Conservation (phyloP, 1,140 invertebrate genomes). For the Trialeurodes vaporariorum region DNA sequence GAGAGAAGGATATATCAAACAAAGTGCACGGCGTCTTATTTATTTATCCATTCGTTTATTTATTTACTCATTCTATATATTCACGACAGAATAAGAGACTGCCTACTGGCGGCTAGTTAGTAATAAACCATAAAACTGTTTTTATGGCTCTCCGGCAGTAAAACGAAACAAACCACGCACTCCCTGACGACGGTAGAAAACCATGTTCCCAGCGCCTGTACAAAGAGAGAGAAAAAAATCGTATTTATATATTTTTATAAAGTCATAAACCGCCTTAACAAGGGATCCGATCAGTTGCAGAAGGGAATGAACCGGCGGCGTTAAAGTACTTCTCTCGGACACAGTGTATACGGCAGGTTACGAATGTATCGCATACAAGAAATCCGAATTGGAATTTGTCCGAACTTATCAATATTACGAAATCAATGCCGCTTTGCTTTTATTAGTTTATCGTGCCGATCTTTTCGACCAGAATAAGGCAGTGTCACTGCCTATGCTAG, state of each 20-base stretch:
- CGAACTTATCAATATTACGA: background rate
- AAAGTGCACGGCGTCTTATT: background rate
- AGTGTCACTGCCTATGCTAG: too few relatives aligned
- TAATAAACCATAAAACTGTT: constrained; percentile 1
- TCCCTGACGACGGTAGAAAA: background rate
- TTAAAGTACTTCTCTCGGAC: background rate
- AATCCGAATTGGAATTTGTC: background rate
- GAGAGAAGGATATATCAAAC: background rate
- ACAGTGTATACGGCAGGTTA: background rate
- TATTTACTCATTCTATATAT: background rate
- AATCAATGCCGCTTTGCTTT: background rate
- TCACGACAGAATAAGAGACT: background rate
- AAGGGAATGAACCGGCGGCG: background rate
- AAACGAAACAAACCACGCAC: background rate
- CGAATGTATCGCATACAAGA: background rate
- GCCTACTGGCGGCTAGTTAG: background rate
- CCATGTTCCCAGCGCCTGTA: background rate
- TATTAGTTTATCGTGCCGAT: background rate
- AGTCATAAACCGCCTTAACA: background rate
- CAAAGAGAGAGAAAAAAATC: background rate
- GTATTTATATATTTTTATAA: background rate
- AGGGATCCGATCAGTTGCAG: background rate
- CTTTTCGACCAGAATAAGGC: background rate
- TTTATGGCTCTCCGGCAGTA: background rate
- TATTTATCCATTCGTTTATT: background rate